A percentile compares a stretch with the other conserved stretches of the same genome.
These are phyloP conservation scores for Myrmecophaga tridactyla DNA, from an alignment of 2,113 vertebrate genomes.

Conservation along the genomic window DNA sequence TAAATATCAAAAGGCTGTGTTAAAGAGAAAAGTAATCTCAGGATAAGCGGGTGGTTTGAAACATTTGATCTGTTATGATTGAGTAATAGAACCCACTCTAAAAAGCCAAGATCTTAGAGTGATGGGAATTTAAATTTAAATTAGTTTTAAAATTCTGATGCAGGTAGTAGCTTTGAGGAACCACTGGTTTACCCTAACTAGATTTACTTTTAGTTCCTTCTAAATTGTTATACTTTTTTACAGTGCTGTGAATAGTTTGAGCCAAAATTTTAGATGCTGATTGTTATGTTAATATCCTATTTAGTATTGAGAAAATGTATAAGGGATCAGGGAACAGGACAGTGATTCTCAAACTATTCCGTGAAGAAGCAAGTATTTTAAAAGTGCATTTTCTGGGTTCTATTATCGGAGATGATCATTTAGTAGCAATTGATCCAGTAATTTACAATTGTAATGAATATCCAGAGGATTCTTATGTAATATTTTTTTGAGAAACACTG, in stretches of 20 bases:
- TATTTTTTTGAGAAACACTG: not conserved
- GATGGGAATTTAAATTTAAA: no score
- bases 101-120: not conserved
- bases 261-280: not conserved
- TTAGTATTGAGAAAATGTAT: not conserved
- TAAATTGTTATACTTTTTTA: not conserved
- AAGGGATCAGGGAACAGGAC: not conserved
- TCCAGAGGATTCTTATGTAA: not conserved
- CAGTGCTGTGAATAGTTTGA: not conserved
- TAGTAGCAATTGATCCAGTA: not conserved
- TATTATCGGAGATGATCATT: not conserved
- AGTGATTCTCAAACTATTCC: not conserved
- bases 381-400: not conserved
- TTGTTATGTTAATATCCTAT: not conserved
- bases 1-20: not conserved
- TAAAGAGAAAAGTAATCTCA: conserved; percentile 24
- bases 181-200: not conserved
- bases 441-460: not conserved
- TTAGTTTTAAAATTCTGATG: not conserved
- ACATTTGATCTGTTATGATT: not conserved
- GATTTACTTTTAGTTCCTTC: not conserved
- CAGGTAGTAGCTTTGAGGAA: not conserved
- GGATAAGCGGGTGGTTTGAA: not conserved
- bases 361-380: not conserved
- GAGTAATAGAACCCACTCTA: not conserved